phyloP scores from a whole-genome alignment of 2,797 vertebrate species.

The Denticeps clupeoides region DNA sequence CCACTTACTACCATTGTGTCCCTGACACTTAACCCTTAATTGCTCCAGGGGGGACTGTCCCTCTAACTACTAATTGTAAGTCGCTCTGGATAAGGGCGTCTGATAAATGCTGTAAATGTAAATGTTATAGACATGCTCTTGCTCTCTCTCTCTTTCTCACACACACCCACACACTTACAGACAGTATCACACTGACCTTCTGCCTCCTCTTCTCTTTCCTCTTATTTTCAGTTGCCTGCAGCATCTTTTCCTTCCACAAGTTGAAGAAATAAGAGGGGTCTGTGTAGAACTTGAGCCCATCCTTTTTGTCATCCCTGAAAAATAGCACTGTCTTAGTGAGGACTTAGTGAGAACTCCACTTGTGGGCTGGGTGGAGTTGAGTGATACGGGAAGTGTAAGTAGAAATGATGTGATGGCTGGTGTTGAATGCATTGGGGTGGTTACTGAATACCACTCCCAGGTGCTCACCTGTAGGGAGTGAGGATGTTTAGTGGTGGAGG shows the following conservation, averaged over 20 bases:
- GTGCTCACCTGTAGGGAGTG: constrained; percentile 25
- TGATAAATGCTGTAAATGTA: too few species aligned
- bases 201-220: constrained; percentile 85
- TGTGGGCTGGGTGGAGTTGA: constrained; percentile 7
- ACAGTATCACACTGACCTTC: constrained; percentile 57
- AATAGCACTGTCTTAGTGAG: too few species aligned
- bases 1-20: too few species aligned
- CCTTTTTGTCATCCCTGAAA: constrained; percentile 83
- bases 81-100: too few species aligned
- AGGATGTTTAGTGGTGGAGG: constrained; percentile 34
- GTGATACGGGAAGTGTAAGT: constrained; percentile 44
- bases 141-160: background rate
- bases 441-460: too few species aligned
- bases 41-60: too few species aligned
- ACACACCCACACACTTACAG: constrained; percentile 27
- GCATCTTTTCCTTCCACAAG: constrained; percentile 89
- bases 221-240: constrained; percentile 87
- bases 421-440: too few species aligned
- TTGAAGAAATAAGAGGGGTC: constrained; percentile 88
- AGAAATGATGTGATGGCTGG: too few species aligned
- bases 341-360: too few species aligned
- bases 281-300: constrained; percentile 87
- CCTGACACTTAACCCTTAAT: too few species aligned
- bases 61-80: too few species aligned
- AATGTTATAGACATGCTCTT: background rate